These are phyloP conservation scores for Eupithecia abbreviata DNA, from an alignment of 2,888 invertebrate genomes.

Conservation along the genomic window DNA sequence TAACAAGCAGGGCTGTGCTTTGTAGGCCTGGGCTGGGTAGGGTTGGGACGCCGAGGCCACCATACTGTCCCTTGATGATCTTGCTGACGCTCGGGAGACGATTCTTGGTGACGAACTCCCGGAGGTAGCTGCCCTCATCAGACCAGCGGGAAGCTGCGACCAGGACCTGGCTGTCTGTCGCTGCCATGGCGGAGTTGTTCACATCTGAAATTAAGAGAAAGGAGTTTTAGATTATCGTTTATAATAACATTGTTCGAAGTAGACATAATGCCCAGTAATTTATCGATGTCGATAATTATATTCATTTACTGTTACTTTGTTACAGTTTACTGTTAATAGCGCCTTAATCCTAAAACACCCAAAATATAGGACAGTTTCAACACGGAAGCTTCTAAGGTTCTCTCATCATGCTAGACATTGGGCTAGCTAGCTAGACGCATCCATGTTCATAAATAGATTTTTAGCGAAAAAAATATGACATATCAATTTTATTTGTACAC, in stretches of 20 bases:
- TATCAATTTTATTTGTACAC: too few relatives aligned
- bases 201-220: conserved; percentile 80
- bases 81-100: conserved; percentile 93
- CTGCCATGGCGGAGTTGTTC: conserved; percentile 87
- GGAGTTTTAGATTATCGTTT: not conserved
- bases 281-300: too few relatives aligned
- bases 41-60: conserved; percentile 94
- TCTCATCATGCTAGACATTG: too few relatives aligned
- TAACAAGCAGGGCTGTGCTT: conserved; percentile 93
- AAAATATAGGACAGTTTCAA: too few relatives aligned
- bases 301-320: too few relatives aligned
- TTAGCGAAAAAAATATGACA: too few relatives aligned
- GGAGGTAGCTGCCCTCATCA: conserved; percentile 89
- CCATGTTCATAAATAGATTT: too few relatives aligned
- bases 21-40: conserved; percentile 93
- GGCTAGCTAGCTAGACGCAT: too few relatives aligned
- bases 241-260: not conserved
- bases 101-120: conserved; percentile 89
- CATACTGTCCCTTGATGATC: conserved; percentile 97
- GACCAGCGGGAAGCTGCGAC: conserved; percentile 92
- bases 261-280: not conserved
- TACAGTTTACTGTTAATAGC: too few relatives aligned
- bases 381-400: too few relatives aligned
- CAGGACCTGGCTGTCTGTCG: conserved; percentile 95
- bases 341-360: too few relatives aligned